A percentile compares a stretch with the other conserved stretches of the same genome.
phyloP scores from a whole-genome alignment of 2,113 vertebrate genomes.

The Podocnemis expansa region DNA sequence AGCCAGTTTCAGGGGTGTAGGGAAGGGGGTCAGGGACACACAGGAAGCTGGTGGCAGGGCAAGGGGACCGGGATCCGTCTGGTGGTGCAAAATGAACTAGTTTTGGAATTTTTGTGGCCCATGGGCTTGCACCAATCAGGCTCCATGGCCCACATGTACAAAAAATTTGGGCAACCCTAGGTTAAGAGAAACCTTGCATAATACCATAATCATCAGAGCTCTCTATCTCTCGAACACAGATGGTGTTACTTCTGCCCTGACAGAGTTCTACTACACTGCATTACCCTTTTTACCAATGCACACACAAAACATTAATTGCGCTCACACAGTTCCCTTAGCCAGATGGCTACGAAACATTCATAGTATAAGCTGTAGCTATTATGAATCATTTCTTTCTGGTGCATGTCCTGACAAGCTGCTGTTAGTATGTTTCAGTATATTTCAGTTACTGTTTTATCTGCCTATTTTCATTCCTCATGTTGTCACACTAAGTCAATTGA shows the following conservation, averaged over 20 bases:
- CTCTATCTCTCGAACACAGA: neutral
- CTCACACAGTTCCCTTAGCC: constrained; percentile 55
- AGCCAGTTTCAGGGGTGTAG: no score
- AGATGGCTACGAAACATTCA: constrained; percentile 68
- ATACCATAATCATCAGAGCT: neutral
- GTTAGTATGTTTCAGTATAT: constrained; percentile 75
- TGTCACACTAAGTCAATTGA: constrained; percentile 64
- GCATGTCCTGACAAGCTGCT: constrained; percentile 72
- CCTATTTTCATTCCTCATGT: constrained; percentile 73
- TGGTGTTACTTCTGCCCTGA: neutral
- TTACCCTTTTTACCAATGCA: neutral
- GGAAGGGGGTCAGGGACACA: no score
- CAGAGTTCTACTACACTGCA: neutral
- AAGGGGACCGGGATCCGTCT: no score
- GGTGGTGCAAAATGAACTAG: no score
- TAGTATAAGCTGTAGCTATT: constrained; percentile 71
- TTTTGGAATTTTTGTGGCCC: no score
- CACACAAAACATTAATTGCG: neutral
- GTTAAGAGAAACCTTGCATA: neutral
- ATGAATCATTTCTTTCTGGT: constrained; percentile 65
- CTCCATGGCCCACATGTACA: no score
- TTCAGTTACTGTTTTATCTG: constrained; percentile 78
- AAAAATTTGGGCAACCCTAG: no score
- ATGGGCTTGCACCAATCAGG: no score
- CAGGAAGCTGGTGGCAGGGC: no score